Evolutionary conservation across 2,113 vertebrate species (phyloP).

Genomic region (Vidua chalybeata): DNA sequence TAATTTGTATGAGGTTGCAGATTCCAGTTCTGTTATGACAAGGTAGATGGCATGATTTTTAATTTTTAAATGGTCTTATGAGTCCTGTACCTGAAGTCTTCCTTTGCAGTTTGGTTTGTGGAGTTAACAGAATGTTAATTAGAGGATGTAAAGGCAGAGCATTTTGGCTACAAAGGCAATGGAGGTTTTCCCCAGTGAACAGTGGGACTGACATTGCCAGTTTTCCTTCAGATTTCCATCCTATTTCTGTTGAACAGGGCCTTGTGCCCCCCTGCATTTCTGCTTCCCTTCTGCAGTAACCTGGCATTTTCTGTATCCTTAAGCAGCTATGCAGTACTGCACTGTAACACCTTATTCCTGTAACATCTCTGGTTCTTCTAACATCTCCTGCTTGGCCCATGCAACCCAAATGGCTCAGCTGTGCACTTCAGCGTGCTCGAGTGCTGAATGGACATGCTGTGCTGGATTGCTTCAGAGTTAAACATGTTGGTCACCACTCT

Average conservation of each 20-base stretch:
- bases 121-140: background rate
- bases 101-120: background rate
- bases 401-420: accelerated
- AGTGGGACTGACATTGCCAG: background rate
- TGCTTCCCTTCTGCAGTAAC: background rate
- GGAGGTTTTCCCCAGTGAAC: background rate
- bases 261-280: background rate
- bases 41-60: background rate
- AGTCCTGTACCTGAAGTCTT: background rate
- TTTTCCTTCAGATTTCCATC: background rate
- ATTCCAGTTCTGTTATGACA: background rate
- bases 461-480: background rate
- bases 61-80: background rate
- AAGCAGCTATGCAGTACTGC: background rate
- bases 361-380: background rate
- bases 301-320: background rate
- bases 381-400: background rate
- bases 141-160: background rate
- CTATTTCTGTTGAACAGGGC: background rate
- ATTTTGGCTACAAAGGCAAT: background rate
- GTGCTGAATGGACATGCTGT: background rate
- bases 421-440: accelerated
- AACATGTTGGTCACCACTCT: background rate
- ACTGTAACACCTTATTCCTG: background rate
- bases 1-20: background rate